Percentiles rank a stretch among this genome's conserved stretches.
phyloP scores from a whole-genome alignment of 37 sponge, comb jelly and placozoan genomes.

The Crambe crambe region DNA sequence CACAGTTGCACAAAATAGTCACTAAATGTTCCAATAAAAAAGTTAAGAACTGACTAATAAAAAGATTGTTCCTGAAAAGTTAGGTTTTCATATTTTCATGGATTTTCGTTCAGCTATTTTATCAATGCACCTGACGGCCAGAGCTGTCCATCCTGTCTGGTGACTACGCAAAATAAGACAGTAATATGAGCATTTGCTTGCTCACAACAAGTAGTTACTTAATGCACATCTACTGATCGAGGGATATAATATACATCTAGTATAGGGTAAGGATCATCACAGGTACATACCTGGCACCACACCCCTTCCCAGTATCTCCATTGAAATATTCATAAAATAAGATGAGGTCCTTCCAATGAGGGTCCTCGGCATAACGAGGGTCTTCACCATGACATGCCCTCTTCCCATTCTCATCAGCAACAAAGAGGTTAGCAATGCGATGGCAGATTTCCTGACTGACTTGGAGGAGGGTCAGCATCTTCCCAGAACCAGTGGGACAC shows the following conservation, averaged over 20 bases:
- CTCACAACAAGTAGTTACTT: too few species aligned
- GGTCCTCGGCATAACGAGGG: constrained; percentile 75
- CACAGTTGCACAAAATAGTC: background rate
- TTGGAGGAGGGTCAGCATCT: constrained; percentile 72
- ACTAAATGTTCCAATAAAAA: background rate
- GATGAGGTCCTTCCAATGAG: constrained; percentile 90
- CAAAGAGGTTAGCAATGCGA: constrained; percentile 60
- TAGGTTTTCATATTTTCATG: background rate
- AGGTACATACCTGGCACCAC: constrained; percentile 88
- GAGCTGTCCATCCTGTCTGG: constrained; percentile 97
- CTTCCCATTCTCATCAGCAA: constrained; percentile 68
- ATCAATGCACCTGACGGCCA: constrained; percentile 80
- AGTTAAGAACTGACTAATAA: background rate
- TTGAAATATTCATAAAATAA: constrained; percentile 96
- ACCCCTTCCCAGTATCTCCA: constrained; percentile 92
- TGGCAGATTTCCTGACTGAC: constrained; percentile 81
- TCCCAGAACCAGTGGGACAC: constrained; percentile 88
- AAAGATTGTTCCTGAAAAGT: background rate
- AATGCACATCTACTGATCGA: background rate
- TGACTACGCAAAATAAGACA: constrained; percentile 79
- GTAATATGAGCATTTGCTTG: background rate
- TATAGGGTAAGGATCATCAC: background rate
- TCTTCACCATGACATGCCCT: constrained; percentile 89
- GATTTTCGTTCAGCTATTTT: constrained; percentile 46
- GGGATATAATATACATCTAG: background rate